A percentile compares a stretch with the other conserved stretches of the same genome.
Evolutionary conservation across 2,797 vertebrate genomes (phyloP).

Genomic region (Gorsachius magnificus): DNA sequence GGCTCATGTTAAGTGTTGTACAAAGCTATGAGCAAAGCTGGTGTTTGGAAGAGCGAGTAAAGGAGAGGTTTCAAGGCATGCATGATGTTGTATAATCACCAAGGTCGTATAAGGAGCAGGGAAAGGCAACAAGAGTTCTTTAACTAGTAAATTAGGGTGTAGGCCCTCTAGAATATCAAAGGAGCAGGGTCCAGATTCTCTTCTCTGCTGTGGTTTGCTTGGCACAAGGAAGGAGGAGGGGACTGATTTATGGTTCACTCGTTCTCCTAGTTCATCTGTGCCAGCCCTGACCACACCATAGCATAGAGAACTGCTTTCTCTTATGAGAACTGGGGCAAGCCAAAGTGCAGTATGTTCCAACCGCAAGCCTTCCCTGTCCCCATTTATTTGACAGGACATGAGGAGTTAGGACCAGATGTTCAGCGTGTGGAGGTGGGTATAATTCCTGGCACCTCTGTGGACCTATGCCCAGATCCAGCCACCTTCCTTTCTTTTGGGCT

Average conservation of each 20-base stretch:
- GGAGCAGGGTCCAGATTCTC: neutral
- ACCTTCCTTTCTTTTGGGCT: neutral
- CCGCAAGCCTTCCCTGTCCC: neutral
- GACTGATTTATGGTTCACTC: neutral
- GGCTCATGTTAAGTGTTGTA: neutral
- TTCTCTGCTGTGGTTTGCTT: neutral
- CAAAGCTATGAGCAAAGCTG: neutral
- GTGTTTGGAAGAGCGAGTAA: neutral
- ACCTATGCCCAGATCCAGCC: neutral
- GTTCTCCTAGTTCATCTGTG: neutral
- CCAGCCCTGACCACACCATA: neutral
- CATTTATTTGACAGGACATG: neutral
- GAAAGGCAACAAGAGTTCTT: neutral
- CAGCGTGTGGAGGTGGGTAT: neutral
- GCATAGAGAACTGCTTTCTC: neutral
- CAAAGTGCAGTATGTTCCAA: neutral
- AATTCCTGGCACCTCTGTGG: neutral
- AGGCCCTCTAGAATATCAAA: neutral
- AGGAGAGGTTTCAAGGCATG: neutral
- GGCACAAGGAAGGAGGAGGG: neutral
- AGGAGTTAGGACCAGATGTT: neutral
- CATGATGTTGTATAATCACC: neutral
- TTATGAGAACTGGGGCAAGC: neutral
- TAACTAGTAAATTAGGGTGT: neutral
- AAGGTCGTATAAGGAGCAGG: neutral